phyloP scores from a whole-genome alignment of 1,140 invertebrate species.

The Drosophila teissieri region DNA sequence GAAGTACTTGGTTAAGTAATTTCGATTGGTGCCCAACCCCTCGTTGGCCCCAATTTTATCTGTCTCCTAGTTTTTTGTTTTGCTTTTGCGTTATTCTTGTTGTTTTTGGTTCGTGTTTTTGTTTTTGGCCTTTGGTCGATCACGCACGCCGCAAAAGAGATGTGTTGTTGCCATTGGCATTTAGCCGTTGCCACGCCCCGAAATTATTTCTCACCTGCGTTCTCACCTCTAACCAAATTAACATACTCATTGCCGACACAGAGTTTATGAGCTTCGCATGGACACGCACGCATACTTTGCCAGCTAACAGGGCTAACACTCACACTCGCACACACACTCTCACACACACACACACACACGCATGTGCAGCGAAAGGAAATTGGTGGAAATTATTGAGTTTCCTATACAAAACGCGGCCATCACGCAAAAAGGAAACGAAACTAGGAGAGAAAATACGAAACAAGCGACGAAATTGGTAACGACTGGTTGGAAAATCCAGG shows the following conservation, averaged over 20 bases:
- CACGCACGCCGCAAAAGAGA: conserved; percentile 21
- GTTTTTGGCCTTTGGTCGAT: conserved; percentile 2
- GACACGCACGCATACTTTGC: conserved; percentile 28
- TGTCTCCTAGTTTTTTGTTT: conserved; percentile 3
- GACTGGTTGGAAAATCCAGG: conserved; percentile 14
- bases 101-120: neutral
- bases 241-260: conserved; percentile 67
- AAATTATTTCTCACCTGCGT: conserved; percentile 55
- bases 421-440: conserved; percentile 61
- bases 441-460: conserved; percentile 30
- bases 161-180: conserved; percentile 17
- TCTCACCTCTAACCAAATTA: conserved; percentile 55
- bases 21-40: conserved; percentile 1
- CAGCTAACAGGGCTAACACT: conserved; percentile 2
- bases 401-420: conserved; percentile 79
- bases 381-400: conserved; percentile 83
- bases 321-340: conserved; percentile 12
- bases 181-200: conserved; percentile 42
- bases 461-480: conserved; percentile 44
- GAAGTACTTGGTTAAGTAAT: conserved; percentile 5
- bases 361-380: conserved; percentile 62
- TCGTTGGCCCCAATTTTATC: neutral
- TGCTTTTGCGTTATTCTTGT: no score
- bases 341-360: conserved; percentile 11
- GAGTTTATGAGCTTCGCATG: conserved; percentile 59